Evolutionary conservation across 2,797 vertebrate genomes (phyloP).

Genomic region (Aphelocoma californica): DNA sequence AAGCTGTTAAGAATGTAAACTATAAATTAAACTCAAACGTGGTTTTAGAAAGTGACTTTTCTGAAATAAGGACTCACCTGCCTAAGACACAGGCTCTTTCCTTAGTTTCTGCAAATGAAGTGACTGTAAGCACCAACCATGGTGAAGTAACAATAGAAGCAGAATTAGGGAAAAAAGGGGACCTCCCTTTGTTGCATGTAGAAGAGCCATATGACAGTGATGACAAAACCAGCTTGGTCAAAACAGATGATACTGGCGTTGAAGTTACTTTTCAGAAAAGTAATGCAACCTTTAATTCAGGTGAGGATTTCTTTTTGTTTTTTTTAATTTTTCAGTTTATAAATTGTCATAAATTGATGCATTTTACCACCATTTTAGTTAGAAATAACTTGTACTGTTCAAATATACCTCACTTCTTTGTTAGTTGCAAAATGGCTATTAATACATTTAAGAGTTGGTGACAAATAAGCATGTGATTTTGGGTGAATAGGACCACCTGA

Average conservation of each 20-base stretch:
- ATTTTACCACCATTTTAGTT: background rate
- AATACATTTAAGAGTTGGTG: background rate
- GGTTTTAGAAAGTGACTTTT: conserved; percentile 2
- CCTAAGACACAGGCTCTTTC: background rate
- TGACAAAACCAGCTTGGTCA: background rate
- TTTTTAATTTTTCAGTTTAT: background rate
- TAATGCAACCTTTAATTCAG: conserved; percentile 6
- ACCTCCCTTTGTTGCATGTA: background rate
- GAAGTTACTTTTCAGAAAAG: conserved; percentile 33
- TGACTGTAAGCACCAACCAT: background rate
- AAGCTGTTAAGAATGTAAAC: background rate
- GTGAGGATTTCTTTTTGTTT: conserved; percentile 41
- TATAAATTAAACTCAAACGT: background rate
- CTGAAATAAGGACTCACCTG: background rate
- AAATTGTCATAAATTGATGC: background rate
- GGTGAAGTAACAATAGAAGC: background rate
- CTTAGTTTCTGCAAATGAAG: background rate
- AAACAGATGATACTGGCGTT: background rate
- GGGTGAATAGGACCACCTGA: background rate
- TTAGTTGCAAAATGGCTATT: background rate
- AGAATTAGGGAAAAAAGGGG: background rate
- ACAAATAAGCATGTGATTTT: background rate
- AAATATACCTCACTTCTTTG: background rate
- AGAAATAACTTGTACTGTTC: background rate
- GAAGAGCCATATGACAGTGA: background rate